Conservation (phyloP, 2,797 vertebrate species). For the Melanotaenia nigrans region DNA sequence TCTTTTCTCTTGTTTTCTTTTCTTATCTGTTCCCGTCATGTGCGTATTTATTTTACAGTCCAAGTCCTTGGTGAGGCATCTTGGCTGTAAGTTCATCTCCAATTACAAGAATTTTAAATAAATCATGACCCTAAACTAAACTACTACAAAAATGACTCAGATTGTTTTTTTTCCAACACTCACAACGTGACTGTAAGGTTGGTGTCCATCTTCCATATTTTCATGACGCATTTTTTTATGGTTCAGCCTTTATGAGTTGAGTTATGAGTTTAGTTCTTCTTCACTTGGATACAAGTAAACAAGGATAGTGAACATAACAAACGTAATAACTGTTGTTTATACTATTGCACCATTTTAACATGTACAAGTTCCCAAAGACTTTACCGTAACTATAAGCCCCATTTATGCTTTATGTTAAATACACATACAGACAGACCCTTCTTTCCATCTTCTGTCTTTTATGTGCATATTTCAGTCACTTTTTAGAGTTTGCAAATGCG, state of each 20-base stretch:
- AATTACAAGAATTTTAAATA: background rate
- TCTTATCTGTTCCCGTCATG: conserved; percentile 13
- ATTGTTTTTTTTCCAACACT: background rate
- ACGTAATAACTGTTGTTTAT: no score
- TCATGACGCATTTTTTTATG: background rate
- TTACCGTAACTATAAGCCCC: no score
- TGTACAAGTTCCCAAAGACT: background rate
- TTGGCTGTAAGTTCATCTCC: conserved; percentile 4
- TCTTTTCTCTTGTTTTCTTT: conserved; percentile 16
- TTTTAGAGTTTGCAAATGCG: no score
- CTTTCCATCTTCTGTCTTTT: no score
- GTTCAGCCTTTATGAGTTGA: background rate
- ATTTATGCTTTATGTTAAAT: no score
- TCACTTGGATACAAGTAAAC: background rate
- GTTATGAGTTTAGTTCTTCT: background rate
- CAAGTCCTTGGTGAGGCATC: background rate
- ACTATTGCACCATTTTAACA: background rate
- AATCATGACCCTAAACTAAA: background rate
- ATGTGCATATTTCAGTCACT: no score
- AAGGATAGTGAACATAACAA: no score
- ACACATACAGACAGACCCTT: no score
- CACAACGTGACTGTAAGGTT: background rate
- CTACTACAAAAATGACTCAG: background rate
- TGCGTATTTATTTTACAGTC: conserved; percentile 16
- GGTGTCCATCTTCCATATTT: background rate